Evolutionary conservation across 2,888 invertebrate species (phyloP).

Genomic region (Drosophila acutilabella): DNA sequence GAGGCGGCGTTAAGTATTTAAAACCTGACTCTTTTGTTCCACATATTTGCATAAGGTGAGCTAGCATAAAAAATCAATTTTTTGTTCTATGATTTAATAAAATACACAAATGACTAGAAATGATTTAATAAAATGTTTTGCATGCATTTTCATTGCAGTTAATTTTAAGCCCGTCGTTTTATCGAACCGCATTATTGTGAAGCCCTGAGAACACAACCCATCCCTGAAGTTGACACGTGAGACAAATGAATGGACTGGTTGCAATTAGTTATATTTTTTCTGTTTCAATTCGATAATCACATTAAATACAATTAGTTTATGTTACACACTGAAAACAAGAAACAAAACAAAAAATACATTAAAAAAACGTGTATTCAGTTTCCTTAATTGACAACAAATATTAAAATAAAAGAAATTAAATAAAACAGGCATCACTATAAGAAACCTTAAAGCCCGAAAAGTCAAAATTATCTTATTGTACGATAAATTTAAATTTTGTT

Average conservation of each 20-base stretch:
- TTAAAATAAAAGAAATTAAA: not conserved
- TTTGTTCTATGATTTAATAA: too few relatives aligned
- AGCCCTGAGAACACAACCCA: constrained; percentile 8
- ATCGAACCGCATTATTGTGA: constrained; percentile 18
- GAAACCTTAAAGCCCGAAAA: too few relatives aligned
- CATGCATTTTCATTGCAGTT: constrained; percentile 24
- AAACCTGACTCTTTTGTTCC: constrained; percentile 23
- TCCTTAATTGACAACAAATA: constrained; percentile 37
- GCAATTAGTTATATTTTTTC: constrained; percentile 31
- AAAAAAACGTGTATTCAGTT: constrained; percentile 25
- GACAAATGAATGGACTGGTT: constrained; percentile 23
- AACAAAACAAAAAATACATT: constrained; percentile 13
- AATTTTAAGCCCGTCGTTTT: constrained; percentile 34
- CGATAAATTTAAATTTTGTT: not conserved
- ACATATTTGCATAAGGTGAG: constrained; percentile 45
- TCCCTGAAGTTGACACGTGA: constrained; percentile 6
- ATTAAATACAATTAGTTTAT: constrained; percentile 34
- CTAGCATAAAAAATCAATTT: not conserved
- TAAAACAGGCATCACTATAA: too few relatives aligned
- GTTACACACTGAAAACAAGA: constrained; percentile 12
- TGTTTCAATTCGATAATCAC: constrained; percentile 8
- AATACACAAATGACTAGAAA: too few relatives aligned
- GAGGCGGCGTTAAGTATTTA: constrained; percentile 3
- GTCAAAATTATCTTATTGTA: too few relatives aligned
- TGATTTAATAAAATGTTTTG: not conserved